Evolutionary conservation across 2,888 invertebrate species (phyloP), one percentile per base, ranked within the genome.

Genomic region (Dynastes grantii): DNA sequence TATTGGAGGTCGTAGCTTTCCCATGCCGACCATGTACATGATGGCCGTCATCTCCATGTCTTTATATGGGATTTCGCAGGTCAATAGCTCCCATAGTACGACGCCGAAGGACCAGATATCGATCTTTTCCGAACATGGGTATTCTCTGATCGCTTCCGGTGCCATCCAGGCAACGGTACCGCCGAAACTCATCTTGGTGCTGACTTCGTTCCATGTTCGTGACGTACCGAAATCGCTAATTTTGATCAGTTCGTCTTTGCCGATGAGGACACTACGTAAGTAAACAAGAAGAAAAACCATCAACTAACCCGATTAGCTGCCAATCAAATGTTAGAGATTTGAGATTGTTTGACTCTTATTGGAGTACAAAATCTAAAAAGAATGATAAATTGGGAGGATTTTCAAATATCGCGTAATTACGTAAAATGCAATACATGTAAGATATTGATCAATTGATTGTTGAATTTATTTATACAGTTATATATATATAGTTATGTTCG

Each of bases 121-220:
- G 0, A 99, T 98, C 88, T 98, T 97, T 87, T 99, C 98, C 0
- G 97, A 98, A 88, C 98, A 99, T 0, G 96, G 97, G 87, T 98
- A 97, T 87, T 98, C 97, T 80, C 98, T 93, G 83, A 99, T 98
- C 58, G 99, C 96, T 90, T 99, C 99, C 0, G 99, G 99, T 0
- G 99, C 98, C 99, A 99, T 99, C 99, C 99, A 99, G 0, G 98
- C 97, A 0, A 98, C 97, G 0, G 99, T 99, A 58, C 99, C 99
- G 1, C 97, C 98, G 89, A 99, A 99, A 81, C 97, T 96, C 99
- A 99, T 99, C 86, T 96, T 95, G 63, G 97, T 96, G 87, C 97
- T 97, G 58, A 95, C 96, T 87, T 98, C 96, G 88, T 97, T 96
- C 96, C 97, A 97, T 85, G 97, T 96, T 78, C 97, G 93, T 84